Evolutionary conservation across 2,113 vertebrate species (phyloP).

Genomic region (Festucalex cinctus): DNA sequence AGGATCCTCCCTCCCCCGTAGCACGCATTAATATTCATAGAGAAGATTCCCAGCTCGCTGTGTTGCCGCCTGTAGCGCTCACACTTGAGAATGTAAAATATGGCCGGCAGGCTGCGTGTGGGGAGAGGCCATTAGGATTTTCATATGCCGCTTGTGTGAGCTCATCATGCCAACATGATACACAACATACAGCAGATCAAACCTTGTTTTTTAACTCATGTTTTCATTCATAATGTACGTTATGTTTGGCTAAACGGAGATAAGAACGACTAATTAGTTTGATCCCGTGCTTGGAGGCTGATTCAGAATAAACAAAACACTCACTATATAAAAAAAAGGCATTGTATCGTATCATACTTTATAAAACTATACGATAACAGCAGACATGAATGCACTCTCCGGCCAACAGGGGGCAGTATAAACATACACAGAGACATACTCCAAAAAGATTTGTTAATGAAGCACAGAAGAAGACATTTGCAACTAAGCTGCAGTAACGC

Average conservation of each 20-base stretch:
- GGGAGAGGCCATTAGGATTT: constrained; percentile 50
- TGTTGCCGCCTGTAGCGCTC: constrained; percentile 59
- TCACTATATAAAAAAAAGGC: too few species aligned
- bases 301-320: too few species aligned
- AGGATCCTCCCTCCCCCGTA: constrained; percentile 45
- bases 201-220: not conserved
- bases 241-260: not conserved
- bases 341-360: too few species aligned
- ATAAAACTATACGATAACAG: too few species aligned
- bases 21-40: constrained; percentile 77
- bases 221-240: not conserved
- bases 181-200: not conserved
- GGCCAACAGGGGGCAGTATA: too few species aligned
- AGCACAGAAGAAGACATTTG: too few species aligned
- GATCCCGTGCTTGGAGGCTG: too few species aligned
- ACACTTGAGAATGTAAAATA: constrained; percentile 51
- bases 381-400: too few species aligned
- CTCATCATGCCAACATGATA: constrained; percentile 12
- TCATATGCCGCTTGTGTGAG: constrained; percentile 17
- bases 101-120: constrained; percentile 39
- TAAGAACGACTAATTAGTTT: not conserved
- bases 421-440: too few species aligned
- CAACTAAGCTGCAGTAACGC: too few species aligned
- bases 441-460: too few species aligned
- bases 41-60: constrained; percentile 60